Percentiles rank a stretch among this genome's conserved stretches.
Conservation (phyloP, 2,888 invertebrate species). For the Lysandra coridon region DNA sequence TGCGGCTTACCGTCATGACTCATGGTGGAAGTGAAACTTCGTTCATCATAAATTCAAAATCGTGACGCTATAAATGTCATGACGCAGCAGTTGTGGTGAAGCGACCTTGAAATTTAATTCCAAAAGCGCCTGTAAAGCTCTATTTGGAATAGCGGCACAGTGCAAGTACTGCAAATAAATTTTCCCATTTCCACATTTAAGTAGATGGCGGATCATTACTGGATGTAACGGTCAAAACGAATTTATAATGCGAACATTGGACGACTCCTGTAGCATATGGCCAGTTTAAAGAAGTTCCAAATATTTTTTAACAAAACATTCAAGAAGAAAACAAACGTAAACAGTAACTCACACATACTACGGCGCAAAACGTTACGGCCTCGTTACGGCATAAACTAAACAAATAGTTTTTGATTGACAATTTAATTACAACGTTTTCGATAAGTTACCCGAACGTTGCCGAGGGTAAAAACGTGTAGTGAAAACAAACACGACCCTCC, state of each 20-base stretch:
- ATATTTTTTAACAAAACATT: neutral
- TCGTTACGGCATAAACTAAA: neutral
- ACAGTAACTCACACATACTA: neutral
- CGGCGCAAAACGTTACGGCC: neutral
- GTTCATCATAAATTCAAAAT: neutral
- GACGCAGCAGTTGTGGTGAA: neutral
- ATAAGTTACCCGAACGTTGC: neutral
- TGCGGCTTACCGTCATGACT: neutral
- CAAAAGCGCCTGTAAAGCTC: neutral
- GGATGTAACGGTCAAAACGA: neutral
- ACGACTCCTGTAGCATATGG: too few species aligned
- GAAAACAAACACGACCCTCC: neutral
- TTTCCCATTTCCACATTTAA: neutral
- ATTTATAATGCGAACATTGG: neutral
- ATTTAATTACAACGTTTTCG: conserved; percentile 16
- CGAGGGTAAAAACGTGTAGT: neutral
- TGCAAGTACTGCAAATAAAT: neutral
- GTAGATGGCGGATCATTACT: neutral
- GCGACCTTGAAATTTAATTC: neutral
- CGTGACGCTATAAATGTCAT: neutral
- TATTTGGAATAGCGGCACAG: neutral
- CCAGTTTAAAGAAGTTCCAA: too few species aligned
- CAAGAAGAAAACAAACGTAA: neutral
- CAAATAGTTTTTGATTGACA: conserved; percentile 10
- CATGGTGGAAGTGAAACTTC: neutral